These are phyloP conservation scores for Hippocampus barbouri DNA, from an alignment of 2,113 vertebrate genomes.

Conservation along the genomic window DNA sequence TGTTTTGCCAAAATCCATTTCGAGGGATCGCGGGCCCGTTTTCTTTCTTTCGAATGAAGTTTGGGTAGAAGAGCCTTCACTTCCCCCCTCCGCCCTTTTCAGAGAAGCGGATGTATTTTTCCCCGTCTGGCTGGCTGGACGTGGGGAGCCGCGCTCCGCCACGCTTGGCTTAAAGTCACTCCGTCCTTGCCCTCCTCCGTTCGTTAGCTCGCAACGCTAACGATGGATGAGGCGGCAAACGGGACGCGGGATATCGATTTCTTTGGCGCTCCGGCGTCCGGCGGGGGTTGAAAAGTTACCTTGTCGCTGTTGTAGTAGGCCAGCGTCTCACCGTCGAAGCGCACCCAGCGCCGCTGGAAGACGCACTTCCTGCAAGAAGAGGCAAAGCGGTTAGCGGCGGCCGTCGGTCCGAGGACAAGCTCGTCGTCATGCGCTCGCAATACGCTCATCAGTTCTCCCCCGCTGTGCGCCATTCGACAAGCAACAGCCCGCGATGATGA, in stretches of 20 bases:
- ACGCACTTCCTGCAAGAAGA: conserved; percentile 77
- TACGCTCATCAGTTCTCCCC: too few species aligned
- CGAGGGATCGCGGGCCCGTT: not conserved
- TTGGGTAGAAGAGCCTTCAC: too few species aligned
- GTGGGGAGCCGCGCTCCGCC: conserved; percentile 38
- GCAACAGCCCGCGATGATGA: too few species aligned
- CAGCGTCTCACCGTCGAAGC: conserved; percentile 85
- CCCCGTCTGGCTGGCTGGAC: conserved; percentile 33
- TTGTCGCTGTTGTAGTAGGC: conserved; percentile 93
- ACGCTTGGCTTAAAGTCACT: conserved; percentile 46
- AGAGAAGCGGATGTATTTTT: conserved; percentile 37
- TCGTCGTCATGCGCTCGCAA: too few species aligned
- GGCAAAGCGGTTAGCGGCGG: not conserved
- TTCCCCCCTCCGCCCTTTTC: too few species aligned
- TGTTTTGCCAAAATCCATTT: conserved; percentile 28
- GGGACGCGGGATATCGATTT: conserved; percentile 14
- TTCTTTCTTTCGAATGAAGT: too few species aligned
- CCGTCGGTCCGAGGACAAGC: not conserved
- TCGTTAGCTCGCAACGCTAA: conserved; percentile 47
- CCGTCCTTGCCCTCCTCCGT: conserved; percentile 47
- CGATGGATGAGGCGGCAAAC: conserved; percentile 22
- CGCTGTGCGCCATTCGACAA: too few species aligned
- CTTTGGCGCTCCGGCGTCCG: not conserved
- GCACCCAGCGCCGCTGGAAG: conserved; percentile 94
- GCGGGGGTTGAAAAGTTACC: conserved; percentile 62